Percentiles rank a stretch among this genome's conserved stretches.
These are phyloP conservation scores for Drosophila lacicola DNA, from an alignment of 2,888 invertebrate genomes.

Conservation along the genomic window DNA sequence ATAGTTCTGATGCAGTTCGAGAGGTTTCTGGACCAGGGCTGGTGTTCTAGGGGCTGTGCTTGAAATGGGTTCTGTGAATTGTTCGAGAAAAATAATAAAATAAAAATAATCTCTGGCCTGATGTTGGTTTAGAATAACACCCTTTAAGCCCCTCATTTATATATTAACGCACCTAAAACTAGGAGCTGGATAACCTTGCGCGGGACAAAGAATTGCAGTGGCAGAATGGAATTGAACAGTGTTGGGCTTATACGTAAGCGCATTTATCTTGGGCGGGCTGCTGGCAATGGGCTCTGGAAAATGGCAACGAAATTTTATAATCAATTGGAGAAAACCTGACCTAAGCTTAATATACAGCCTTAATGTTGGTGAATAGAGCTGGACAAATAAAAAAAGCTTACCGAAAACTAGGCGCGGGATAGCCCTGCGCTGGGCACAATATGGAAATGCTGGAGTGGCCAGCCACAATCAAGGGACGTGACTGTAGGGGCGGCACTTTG, in stretches of 20 bases:
- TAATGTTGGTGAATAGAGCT: slow-evolving; percentile 25
- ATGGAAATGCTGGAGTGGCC: slow-evolving; percentile 87
- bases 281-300: slow-evolving; percentile 87
- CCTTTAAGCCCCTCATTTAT: not conserved
- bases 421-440: slow-evolving; percentile 91
- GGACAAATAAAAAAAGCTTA: slow-evolving; percentile 74
- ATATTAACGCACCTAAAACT: slow-evolving; percentile 87
- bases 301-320: not conserved
- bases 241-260: slow-evolving; percentile 84
- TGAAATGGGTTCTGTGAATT: slow-evolving; percentile 56
- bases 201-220: slow-evolving; percentile 89
- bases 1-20: slow-evolving; percentile 68
- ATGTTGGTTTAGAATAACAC: slow-evolving; percentile 41
- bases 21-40: slow-evolving; percentile 82
- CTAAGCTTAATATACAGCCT: not conserved
- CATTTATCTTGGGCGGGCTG: slow-evolving; percentile 86
- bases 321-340: not conserved
- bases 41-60: slow-evolving; percentile 86
- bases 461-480: slow-evolving; percentile 82
- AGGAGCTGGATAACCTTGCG: slow-evolving; percentile 91
- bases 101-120: slow-evolving; percentile 12
- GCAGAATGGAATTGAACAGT: slow-evolving; percentile 85
- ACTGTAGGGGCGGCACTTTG: slow-evolving; percentile 86
- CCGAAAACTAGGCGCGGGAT: slow-evolving; percentile 91
- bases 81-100: not conserved